Percentiles rank a stretch among this genome's conserved stretches.
These are phyloP conservation scores for Adelges cooleyi DNA, from an alignment of 1,140 invertebrate species.

Conservation along the genomic window DNA sequence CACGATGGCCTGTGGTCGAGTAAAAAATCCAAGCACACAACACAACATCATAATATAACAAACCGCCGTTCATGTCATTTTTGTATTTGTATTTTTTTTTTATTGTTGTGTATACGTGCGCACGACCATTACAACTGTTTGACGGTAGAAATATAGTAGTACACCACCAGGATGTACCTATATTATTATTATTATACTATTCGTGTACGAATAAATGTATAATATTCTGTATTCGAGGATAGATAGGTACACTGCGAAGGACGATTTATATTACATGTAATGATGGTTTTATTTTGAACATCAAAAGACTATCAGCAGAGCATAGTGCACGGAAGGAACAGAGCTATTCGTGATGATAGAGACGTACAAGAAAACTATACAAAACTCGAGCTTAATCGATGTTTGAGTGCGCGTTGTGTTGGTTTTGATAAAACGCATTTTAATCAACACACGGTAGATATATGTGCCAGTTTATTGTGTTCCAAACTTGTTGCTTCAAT, in stretches of 20 bases:
- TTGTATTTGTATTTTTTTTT: too few species aligned
- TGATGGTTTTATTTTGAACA: slow-evolving; percentile 11
- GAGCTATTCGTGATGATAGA: slow-evolving; percentile 14
- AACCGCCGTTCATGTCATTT: background rate
- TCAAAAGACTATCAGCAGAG: slow-evolving; percentile 21
- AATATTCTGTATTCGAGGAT: background rate
- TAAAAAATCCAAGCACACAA: too few species aligned
- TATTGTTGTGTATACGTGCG: background rate
- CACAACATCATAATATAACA: too few species aligned
- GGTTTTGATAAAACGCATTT: background rate
- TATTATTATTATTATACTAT: background rate
- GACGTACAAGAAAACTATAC: background rate
- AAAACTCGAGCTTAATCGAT: background rate
- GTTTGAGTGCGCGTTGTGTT: background rate
- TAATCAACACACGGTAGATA: too few species aligned
- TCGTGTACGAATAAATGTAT: slow-evolving; percentile 13
- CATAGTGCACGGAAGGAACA: too few species aligned
- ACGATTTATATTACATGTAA: background rate
- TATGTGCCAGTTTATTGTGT: too few species aligned
- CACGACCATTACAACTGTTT: slow-evolving; percentile 23
- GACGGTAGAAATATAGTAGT: too few species aligned
- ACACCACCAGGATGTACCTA: too few species aligned
- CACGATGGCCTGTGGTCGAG: too few species aligned
- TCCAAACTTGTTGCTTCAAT: too few species aligned
- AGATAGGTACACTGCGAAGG: background rate